Percentiles rank a stretch among this genome's conserved stretches.
Evolutionary conservation across 2,797 vertebrate genomes (phyloP).

Genomic region (Loris lydekkerianus): DNA sequence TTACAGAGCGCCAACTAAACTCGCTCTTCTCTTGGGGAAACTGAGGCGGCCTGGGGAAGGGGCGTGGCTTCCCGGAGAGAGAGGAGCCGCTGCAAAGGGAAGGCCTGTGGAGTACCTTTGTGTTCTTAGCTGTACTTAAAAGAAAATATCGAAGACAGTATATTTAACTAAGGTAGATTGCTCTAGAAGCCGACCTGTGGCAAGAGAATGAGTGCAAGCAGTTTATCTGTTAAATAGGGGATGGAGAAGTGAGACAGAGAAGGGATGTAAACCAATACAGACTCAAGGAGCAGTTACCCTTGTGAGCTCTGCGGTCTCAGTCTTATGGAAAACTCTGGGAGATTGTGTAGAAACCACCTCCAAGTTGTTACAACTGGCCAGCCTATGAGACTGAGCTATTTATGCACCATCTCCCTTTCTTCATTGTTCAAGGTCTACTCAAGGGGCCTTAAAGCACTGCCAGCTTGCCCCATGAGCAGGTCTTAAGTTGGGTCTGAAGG

Average conservation of each 20-base stretch:
- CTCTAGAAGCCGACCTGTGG: not conserved
- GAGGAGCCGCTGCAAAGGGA: not conserved
- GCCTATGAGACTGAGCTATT: not conserved
- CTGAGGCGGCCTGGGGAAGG: accelerated
- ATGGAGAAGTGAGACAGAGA: not conserved
- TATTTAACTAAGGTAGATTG: not conserved
- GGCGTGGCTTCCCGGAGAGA: not conserved
- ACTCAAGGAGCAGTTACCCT: not conserved
- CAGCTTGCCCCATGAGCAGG: not conserved
- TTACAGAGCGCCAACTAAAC: not conserved
- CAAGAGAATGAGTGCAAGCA: not conserved
- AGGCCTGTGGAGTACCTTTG: no score
- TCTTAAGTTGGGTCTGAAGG: not conserved
- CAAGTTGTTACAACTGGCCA: not conserved
- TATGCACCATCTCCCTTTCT: not conserved
- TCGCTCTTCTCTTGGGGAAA: not conserved
- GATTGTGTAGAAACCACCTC: not conserved
- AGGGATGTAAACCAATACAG: not conserved
- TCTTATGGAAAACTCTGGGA: not conserved
- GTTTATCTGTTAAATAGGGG: not conserved
- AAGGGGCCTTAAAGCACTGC: not conserved
- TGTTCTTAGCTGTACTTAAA: not conserved
- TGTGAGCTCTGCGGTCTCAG: not conserved
- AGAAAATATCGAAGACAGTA: not conserved
- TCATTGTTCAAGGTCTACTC: not conserved